A percentile compares a stretch with the other conserved stretches of the same genome.
Conservation (phyloP, 2,797 vertebrate species). For the Anisognathus igniventris region DNA sequence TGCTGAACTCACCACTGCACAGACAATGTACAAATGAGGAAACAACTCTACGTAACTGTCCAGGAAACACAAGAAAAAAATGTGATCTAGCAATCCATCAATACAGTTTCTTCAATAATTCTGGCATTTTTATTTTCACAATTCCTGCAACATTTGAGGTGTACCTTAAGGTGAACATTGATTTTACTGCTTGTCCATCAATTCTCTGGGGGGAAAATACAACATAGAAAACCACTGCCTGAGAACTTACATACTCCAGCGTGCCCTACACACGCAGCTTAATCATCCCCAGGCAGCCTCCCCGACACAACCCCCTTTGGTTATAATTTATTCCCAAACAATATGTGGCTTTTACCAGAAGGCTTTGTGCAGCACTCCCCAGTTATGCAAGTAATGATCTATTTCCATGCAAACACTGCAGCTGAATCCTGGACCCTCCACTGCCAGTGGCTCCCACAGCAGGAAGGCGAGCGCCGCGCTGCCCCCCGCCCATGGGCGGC, state of each 20-base stretch:
- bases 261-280: background rate
- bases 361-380: background rate
- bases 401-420: rapidly evolving
- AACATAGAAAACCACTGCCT: background rate
- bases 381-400: background rate
- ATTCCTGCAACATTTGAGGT: background rate
- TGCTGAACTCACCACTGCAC: background rate
- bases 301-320: background rate
- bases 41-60: background rate
- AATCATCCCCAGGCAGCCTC: background rate
- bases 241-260: background rate
- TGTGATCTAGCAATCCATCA: background rate
- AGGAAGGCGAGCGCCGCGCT: rapidly evolving
- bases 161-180: background rate
- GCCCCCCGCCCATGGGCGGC: rapidly evolving
- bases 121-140: background rate
- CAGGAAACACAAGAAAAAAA: background rate
- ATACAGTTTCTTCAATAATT: background rate
- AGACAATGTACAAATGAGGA: background rate
- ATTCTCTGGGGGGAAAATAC: background rate
- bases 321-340: background rate
- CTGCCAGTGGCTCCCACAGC: background rate
- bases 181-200: background rate
- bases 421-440: background rate
- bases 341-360: background rate